Percentiles rank a stretch among this genome's conserved stretches.
These are phyloP conservation scores for Phrynocephalus forsythii DNA, from an alignment of 2,797 vertebrate species.

Conservation along the genomic window DNA sequence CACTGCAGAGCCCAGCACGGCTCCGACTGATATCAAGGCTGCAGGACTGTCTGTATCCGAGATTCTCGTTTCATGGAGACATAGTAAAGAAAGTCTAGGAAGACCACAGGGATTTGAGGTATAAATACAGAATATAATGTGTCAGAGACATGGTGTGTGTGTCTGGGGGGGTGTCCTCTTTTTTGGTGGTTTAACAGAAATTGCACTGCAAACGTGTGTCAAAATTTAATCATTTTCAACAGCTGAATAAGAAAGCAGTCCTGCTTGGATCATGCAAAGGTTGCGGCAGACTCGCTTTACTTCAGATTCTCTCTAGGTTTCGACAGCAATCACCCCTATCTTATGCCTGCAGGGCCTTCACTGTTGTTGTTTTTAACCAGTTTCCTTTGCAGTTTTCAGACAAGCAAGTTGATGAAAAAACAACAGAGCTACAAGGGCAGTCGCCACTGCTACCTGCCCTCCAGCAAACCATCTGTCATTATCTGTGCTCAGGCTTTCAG, in stretches of 20 bases:
- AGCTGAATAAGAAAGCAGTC: background rate
- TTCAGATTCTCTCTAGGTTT: conserved; percentile 56
- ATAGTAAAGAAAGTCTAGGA: conserved; percentile 90
- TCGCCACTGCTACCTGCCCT: too few relatives aligned
- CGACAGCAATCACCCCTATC: conserved; percentile 47
- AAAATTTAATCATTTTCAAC: conserved; percentile 9
- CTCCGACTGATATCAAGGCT: conserved; percentile 90
- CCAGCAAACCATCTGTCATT: too few relatives aligned
- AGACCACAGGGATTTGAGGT: conserved; percentile 95
- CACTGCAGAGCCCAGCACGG: conserved; percentile 90
- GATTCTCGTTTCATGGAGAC: conserved; percentile 91
- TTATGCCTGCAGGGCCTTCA: background rate
- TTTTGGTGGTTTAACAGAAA: background rate
- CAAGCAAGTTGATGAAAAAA: background rate
- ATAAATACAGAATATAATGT: conserved; percentile 67
- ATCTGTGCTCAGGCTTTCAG: too few relatives aligned
- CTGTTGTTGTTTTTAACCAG: conserved; percentile 16
- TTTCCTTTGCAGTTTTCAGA: conserved; percentile 29
- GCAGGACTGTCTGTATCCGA: conserved; percentile 90
- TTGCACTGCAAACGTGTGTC: conserved; percentile 44
- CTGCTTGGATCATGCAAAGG: conserved; percentile 24
- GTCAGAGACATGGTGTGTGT: too few relatives aligned
- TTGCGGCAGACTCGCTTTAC: conserved; percentile 50
- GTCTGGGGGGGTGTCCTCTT: background rate
- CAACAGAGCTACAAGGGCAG: too few relatives aligned